These are phyloP conservation scores for Sparidentex hasta DNA, from an alignment of 2,797 vertebrate species.

Conservation along the genomic window DNA sequence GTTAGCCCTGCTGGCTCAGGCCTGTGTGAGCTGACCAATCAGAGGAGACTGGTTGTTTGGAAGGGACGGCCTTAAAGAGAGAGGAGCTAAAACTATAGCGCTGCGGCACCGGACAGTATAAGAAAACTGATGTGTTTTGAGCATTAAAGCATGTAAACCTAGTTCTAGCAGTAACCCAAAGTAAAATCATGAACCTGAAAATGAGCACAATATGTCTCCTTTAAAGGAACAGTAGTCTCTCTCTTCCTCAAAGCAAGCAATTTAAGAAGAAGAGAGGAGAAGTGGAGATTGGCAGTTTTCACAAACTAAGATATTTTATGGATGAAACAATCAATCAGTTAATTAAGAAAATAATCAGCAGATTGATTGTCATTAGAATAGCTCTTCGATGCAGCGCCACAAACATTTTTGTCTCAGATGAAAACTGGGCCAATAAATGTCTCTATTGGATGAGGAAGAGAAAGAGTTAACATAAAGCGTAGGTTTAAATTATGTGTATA, in stretches of 20 bases:
- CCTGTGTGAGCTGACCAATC: too few relatives aligned
- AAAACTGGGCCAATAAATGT: neutral
- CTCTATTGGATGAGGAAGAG: neutral
- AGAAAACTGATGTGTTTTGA: too few relatives aligned
- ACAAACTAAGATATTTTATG: neutral
- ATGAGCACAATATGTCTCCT: too few relatives aligned
- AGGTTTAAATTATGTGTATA: slow-evolving; percentile 9
- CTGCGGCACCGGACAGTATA: too few relatives aligned
- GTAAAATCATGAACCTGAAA: too few relatives aligned
- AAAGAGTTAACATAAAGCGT: neutral
- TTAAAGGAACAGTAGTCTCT: too few relatives aligned
- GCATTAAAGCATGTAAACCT: too few relatives aligned
- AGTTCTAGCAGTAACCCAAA: too few relatives aligned
- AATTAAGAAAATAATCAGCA: neutral
- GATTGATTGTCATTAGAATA: neutral
- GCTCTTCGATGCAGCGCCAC: neutral
- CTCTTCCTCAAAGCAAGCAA: neutral
- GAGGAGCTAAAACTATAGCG: too few relatives aligned
- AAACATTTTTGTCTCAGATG: neutral
- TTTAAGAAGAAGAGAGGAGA: neutral
- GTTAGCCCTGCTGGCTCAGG: too few relatives aligned
- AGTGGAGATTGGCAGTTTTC: neutral
- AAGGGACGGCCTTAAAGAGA: too few relatives aligned
- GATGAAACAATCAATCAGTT: neutral
- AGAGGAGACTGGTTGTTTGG: too few relatives aligned